Evolutionary conservation across 1,140 invertebrate genomes (phyloP).

Genomic region (Drosophila paulistorum): DNA sequence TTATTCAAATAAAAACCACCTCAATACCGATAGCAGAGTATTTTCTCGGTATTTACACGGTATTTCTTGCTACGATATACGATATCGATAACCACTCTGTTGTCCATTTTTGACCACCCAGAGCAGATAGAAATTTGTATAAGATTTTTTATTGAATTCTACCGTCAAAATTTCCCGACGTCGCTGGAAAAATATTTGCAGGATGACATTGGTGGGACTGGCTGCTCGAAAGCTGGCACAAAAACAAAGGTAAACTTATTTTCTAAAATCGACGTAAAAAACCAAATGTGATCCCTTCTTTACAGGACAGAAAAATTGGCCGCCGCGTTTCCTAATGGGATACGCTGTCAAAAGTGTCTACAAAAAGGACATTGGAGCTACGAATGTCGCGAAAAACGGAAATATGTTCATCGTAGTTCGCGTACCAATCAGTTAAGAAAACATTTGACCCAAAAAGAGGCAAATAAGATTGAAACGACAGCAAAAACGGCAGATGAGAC

Average conservation of each 20-base stretch:
- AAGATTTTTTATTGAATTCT: not conserved
- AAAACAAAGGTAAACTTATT: slow-evolving; percentile 65
- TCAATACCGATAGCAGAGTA: not conserved
- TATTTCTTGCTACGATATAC: no score
- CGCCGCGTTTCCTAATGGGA: slow-evolving; percentile 87
- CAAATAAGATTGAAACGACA: slow-evolving; percentile 27
- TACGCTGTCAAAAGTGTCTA: slow-evolving; percentile 95
- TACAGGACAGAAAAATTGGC: slow-evolving; percentile 84
- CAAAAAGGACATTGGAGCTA: slow-evolving; percentile 96
- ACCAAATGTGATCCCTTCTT: not conserved
- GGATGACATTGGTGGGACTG: slow-evolving; percentile 78
- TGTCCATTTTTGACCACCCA: no score
- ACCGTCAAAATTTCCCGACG: slow-evolving; percentile 68
- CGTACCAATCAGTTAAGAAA: slow-evolving; percentile 92
- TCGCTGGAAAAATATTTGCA: slow-evolving; percentile 58
- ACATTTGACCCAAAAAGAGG: slow-evolving; percentile 85
- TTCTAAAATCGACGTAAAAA: not conserved
- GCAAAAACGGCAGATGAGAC: slow-evolving; percentile 19
- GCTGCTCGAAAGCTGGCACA: slow-evolving; percentile 76
- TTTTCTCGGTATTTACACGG: no score
- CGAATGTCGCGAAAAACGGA: slow-evolving; percentile 94
- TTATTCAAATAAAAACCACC: not conserved
- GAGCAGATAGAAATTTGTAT: no score
- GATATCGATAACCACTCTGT: no score
- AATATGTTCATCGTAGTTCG: slow-evolving; percentile 92